Base-by-base conservation (phyloP, 2,797 vertebrate species). In the Halcyon smyrnensis region DNA sequence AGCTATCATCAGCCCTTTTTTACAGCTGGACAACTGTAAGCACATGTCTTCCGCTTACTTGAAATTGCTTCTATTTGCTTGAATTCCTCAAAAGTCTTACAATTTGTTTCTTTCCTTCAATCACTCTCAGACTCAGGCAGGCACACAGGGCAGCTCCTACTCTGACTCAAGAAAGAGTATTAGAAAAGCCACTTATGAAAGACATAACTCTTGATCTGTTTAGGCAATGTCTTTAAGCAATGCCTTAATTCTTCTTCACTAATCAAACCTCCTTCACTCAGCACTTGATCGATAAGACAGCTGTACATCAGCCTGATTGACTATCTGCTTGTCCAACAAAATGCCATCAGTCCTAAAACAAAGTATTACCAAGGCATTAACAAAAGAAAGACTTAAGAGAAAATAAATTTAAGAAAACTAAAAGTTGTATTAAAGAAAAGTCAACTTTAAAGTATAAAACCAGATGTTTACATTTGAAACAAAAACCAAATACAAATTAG, bases 181-280 rank as follows among this genome's bases (percentile, higher is more conserved):
- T 65, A 46, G 51, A 68, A 51, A n/a, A 87, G 45, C 4, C 15
- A 5, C 18, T 70, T 80, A 77, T 21, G 60, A 56, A 30, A 67
- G 80, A 93, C 10, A 11, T 28, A 91, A 64, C 21, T 86, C 68
- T 32, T 54, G 20, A 80, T 74, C 39, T 71, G 5, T 64, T 73
- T 54, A 63, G 60, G 39, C 43, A 51, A 63, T 12, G 16, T 48
- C 59, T 89, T 89, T 64, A 79, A 87, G 82, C 85, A 75, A 53
- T 73, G 56, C 51, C 76, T 65, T 76, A 59, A 73, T 41, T 69
- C 54, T 45, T 79, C 50, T 53, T 62, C 43, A 77, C 37, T 80
- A 59, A 76, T 79, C 68, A 93, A 56, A 77, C 12, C 24, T 85
- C 64, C 39, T 77, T 70, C 59, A 77, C 27, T 39, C 65, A 43